phyloP scores from a whole-genome alignment of 1,140 invertebrate genomes.

The Atopsyche davidsoni region DNA sequence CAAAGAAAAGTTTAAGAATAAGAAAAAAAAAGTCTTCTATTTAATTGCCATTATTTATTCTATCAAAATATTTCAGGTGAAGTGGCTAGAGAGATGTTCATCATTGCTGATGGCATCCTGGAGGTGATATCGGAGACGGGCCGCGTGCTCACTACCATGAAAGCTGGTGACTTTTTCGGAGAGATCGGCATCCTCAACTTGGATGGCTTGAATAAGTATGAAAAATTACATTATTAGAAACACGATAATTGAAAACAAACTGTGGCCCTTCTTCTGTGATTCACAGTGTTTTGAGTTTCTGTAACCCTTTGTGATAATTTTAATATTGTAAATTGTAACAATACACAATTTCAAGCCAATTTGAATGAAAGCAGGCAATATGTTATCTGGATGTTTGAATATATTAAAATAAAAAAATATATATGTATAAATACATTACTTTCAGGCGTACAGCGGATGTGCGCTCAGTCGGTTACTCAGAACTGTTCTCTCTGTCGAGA shows the following conservation, averaged over 20 bases:
- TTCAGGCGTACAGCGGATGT: constrained; percentile 90
- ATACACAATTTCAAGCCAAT: too few species aligned
- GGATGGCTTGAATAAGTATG: constrained; percentile 92
- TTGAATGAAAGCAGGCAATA: too few species aligned
- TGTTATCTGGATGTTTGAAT: too few species aligned
- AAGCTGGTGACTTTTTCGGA: constrained; percentile 95
- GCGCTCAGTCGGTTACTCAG: constrained; percentile 90
- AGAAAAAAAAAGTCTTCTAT: too few species aligned
- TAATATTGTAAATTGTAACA: too few species aligned
- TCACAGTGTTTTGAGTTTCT: not conserved
- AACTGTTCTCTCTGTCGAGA: constrained; percentile 90
- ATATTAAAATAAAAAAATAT: too few species aligned
- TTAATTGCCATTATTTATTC: too few species aligned
- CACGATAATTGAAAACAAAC: not conserved
- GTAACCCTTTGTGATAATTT: not conserved
- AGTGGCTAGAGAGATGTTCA: constrained; percentile 96
- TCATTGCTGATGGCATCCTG: constrained; percentile 93
- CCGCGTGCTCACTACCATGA: constrained; percentile 90
- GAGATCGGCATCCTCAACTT: constrained; percentile 96
- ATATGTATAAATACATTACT: too few species aligned
- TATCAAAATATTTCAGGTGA: constrained; percentile 48
- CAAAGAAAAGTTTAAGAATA: constrained; percentile 2
- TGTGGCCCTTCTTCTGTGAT: not conserved
- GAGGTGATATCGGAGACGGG: constrained; percentile 94
- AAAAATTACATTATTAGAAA: constrained; percentile 22